Base-by-base conservation (phyloP, 2,888 invertebrate genomes). In the Keiferia lycopersicella region DNA sequence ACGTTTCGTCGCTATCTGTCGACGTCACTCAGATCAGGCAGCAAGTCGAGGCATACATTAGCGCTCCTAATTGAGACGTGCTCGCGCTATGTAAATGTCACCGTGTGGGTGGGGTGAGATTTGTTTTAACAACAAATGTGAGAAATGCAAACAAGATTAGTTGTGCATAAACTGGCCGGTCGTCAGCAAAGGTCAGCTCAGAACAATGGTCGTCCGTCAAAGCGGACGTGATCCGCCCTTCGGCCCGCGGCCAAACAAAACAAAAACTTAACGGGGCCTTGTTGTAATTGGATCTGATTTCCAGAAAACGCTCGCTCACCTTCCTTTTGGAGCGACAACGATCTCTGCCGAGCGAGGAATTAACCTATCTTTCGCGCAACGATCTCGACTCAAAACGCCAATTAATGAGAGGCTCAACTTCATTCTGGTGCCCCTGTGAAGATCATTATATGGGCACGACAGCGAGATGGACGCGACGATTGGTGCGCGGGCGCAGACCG, bases 371-470 rank as follows among this genome's bases (percentile, higher is more conserved):
- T 90, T 87, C 84, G 88, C 85, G 81, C 86, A 86, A 81, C 90
- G 91, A 91, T 91, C 91, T 91, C 90, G 84, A 78, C 89, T 91
- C 91, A 91, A 91, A 91, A 91, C 87, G 90, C 91, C 91, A 91
- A 91, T 91, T 91, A 91, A 91, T 91, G 91, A 90, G 91, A 86
- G 88, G 86, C 91, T 91, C 91, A 91, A 91, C 91, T 91, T 91
- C 91, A 91, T 91, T 91, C 91, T 90, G 85, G 83, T 87, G 88
- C 81, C 86, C 88, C 88, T 90, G 90, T 90, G 91, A 90, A 91
- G 91, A 91, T 91, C 91, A 91, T 91, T 91, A 91, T 91, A 91
- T 88, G 91, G 84, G 91, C 91, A 91, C 90, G 91, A 91, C 91
- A 91, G 89, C 81, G 86, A 86, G 91, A 91, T 91, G 91, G 87